These are phyloP conservation scores for Gymnothorax javanicus DNA, from an alignment of 2,797 vertebrate genomes.

Conservation along the genomic window DNA sequence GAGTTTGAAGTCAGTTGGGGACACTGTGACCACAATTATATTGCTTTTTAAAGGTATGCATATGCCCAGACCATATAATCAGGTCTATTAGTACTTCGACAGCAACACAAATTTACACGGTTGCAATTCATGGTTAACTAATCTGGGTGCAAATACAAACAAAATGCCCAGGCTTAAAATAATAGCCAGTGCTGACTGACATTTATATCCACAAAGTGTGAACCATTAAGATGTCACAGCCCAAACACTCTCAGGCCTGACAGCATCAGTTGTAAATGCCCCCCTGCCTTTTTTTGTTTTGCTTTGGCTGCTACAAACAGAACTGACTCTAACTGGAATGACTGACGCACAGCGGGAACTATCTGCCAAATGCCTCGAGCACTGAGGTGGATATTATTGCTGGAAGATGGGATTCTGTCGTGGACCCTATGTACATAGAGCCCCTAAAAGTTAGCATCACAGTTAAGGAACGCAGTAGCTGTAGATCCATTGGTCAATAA, in stretches of 20 bases:
- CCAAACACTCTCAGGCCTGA: too few species aligned
- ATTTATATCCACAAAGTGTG: too few species aligned
- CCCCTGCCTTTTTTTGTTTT: too few species aligned
- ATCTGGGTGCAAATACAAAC: too few species aligned
- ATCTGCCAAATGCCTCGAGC: neutral
- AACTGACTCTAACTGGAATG: neutral
- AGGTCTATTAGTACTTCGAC: neutral
- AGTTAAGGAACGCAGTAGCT: neutral
- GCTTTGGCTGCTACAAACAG: neutral
- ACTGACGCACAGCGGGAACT: neutral
- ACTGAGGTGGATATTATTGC: neutral
- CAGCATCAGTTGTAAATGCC: too few species aligned
- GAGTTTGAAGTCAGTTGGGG: neutral
- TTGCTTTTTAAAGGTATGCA: neutral
- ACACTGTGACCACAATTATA: neutral
- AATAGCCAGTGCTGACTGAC: too few species aligned
- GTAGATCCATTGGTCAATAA: neutral
- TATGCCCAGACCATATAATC: neutral
- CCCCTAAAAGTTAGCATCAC: neutral
- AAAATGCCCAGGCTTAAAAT: too few species aligned
- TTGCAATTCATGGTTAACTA: too few species aligned
- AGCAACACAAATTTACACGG: too few species aligned
- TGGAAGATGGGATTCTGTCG: neutral
- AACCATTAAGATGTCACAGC: too few species aligned
- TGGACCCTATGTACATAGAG: neutral